phyloP scores from a whole-genome alignment of 2,113 vertebrate species.

The Pomatorhinus ruficollis region DNA sequence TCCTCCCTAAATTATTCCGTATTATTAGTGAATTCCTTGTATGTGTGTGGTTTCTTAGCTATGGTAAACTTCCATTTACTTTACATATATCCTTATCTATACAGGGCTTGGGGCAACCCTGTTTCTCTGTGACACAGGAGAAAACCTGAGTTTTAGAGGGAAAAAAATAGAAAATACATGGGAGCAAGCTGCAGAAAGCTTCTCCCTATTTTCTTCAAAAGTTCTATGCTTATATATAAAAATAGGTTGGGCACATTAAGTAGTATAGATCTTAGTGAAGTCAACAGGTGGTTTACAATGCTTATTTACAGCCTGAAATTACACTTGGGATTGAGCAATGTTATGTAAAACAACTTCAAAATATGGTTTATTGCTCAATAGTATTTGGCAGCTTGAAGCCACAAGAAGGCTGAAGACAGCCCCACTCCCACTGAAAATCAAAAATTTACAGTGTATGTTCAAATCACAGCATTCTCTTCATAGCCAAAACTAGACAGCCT shows the following conservation, averaged over 20 bases:
- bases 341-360: neutral
- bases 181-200: neutral
- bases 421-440: neutral
- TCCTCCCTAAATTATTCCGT: neutral
- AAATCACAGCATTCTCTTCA: neutral
- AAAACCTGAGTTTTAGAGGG: neutral
- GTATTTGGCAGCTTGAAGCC: neutral
- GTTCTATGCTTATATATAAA: neutral
- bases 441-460: neutral
- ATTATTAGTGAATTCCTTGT: neutral
- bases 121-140: neutral
- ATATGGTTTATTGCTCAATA: neutral
- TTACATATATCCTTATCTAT: neutral
- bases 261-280: neutral
- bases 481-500: neutral
- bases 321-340: slow-evolving; percentile 1
- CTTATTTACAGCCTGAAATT: slow-evolving; percentile 10
- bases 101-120: neutral
- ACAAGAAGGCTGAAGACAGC: neutral
- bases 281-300: neutral
- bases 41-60: neutral
- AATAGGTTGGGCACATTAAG: neutral
- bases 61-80: neutral
- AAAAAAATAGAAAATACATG: neutral
- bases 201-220: neutral